Evolutionary conservation across 2,888 invertebrate species (phyloP).

Genomic region (Lasioglossum calceatum): DNA sequence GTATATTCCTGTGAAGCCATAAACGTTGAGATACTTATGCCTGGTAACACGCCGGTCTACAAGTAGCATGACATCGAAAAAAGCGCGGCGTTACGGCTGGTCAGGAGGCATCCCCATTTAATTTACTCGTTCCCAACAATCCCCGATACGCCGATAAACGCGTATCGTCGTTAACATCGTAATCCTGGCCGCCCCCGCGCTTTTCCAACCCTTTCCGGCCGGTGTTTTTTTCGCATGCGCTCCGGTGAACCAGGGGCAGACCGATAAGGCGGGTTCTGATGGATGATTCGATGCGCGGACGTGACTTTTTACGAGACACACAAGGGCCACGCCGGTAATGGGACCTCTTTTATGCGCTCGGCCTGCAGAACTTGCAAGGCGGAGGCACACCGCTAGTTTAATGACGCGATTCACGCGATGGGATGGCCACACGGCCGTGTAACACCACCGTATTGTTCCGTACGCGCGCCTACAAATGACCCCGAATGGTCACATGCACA

Average conservation of each 20-base stretch:
- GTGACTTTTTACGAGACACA: slow-evolving; percentile 57
- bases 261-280: slow-evolving; percentile 53
- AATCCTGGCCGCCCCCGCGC: neutral
- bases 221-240: neutral
- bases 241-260: slow-evolving; percentile 16
- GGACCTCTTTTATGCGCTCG: slow-evolving; percentile 49
- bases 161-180: slow-evolving; percentile 48
- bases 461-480: slow-evolving; percentile 56
- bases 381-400: slow-evolving; percentile 46
- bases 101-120: slow-evolving; percentile 23
- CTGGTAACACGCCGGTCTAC: neutral
- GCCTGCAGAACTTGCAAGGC: slow-evolving; percentile 35
- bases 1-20: neutral
- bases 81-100: neutral
- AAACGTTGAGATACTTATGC: neutral
- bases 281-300: slow-evolving; percentile 55
- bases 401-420: slow-evolving; percentile 71
- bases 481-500: slow-evolving; percentile 55
- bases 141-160: slow-evolving; percentile 25
- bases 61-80: slow-evolving; percentile 8
- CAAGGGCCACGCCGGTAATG: slow-evolving; percentile 40
- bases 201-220: neutral
- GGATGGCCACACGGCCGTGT: slow-evolving; percentile 37
- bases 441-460: slow-evolving; percentile 60
- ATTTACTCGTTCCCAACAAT: slow-evolving; percentile 31